Evolutionary conservation across 2,113 vertebrate genomes (phyloP), one percentile per base, ranked within the genome.

Genomic region (Tyto alba): DNA sequence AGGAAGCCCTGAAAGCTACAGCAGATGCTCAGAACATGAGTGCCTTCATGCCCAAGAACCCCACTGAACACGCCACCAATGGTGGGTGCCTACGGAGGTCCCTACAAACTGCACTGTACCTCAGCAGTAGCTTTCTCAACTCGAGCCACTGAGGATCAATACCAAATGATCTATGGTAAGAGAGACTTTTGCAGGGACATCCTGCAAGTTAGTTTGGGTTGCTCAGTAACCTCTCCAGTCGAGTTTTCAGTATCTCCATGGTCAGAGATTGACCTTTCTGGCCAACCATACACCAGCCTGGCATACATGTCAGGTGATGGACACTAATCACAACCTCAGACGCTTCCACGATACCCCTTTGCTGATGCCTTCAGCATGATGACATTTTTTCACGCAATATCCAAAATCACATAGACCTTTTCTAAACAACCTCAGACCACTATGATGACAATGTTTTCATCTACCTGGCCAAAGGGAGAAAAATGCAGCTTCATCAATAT

Each of bases 181-280:
- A 62, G 21, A 4, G 52, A 19, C 16, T 40, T 55, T 8, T 0
- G 2, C 47, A 40, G 11, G 64, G 11, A 32, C 0, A 0, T 27
- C 26, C 38, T 78, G 47, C n/a, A 53, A 62, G 25, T 50, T 57
- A 41, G 8, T 4, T 34, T 29, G 22, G 32, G 38, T 2, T 62
- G 34, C 59, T 64, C 72, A 32, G 55, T n/a, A 50, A 34, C 53
- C 30, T 27, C 48, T 78, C 45, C 71, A 76, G 67, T 6, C 47
- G 45, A 82, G 26, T 41, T 71, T 74, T 48, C 41, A 62, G 26
- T 11, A 22, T 15, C 34, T 75, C 41, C 17, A 9, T 47, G 48
- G 52, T 9, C 14, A 15, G 52, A 41, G 25, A 52, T 0, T 9
- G 27, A 59, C 29, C 8, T 6, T 72, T 59, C 89, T 19, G 36